phyloP scores from a whole-genome alignment of 2,113 vertebrate genomes.

The Boulengeromyrus knoepffleri region DNA sequence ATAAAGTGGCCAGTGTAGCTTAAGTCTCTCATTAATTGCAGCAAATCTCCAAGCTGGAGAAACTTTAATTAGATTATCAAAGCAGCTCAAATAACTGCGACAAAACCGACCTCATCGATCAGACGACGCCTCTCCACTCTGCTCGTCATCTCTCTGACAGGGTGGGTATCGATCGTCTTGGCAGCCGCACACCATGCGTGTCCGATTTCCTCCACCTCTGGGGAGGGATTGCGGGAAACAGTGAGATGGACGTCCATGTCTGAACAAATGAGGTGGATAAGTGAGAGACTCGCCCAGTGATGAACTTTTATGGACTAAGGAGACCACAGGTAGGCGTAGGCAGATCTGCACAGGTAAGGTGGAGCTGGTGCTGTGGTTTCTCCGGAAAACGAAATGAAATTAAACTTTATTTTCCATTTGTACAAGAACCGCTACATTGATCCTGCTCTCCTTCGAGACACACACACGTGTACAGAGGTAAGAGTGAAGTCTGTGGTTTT shows the following conservation, averaged over 20 bases:
- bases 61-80: neutral
- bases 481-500: neutral
- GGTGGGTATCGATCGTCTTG: neutral
- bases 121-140: neutral
- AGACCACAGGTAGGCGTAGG: neutral
- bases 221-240: neutral
- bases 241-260: neutral
- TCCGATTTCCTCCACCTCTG: neutral
- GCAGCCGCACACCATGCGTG: neutral
- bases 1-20: neutral
- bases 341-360: neutral
- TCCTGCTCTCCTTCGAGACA: neutral
- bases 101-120: neutral
- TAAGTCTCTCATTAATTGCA: neutral
- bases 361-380: neutral
- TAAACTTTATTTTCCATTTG: neutral
- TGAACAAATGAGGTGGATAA: neutral
- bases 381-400: neutral
- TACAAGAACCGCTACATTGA: neutral
- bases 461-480: neutral
- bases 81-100: neutral
- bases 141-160: neutral
- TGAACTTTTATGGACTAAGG: neutral
- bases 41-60: neutral
- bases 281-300: neutral